Evolutionary conservation across 2,113 vertebrate genomes (phyloP).

Genomic region (Cyrtonyx montezumae): DNA sequence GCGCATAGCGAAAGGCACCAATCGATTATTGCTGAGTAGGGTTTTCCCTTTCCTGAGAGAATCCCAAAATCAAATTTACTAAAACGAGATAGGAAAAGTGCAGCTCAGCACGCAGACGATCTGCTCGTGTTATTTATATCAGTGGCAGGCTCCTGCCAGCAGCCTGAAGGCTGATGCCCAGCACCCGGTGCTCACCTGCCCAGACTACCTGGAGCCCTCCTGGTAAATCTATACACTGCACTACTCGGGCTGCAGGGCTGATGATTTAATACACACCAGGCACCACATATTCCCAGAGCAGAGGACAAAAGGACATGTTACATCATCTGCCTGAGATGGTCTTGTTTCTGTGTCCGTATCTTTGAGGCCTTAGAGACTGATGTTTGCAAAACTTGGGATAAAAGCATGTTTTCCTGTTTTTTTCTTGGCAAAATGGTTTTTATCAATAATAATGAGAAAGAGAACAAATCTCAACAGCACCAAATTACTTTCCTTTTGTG

Average conservation of each 20-base stretch:
- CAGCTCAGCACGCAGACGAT: constrained; percentile 27
- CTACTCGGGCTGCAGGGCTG: neutral
- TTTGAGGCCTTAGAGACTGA: neutral
- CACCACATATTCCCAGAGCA: neutral
- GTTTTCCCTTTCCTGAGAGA: constrained; percentile 12
- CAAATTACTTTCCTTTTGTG: neutral
- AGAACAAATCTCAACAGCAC: neutral
- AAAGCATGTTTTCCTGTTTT: neutral
- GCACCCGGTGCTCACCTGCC: neutral
- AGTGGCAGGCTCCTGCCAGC: neutral
- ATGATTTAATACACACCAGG: neutral
- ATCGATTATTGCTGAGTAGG: constrained; percentile 41
- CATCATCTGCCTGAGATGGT: neutral
- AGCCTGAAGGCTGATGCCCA: neutral
- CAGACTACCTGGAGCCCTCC: constrained; percentile 18
- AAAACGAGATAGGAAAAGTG: neutral
- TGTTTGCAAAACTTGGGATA: neutral
- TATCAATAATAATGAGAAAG: neutral
- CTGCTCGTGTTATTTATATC: neutral
- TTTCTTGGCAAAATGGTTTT: neutral
- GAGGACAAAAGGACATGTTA: constrained; percentile 13
- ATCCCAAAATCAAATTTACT: constrained; percentile 48
- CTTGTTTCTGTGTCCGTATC: neutral
- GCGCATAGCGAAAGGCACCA: neutral
- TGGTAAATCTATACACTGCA: neutral